These are phyloP conservation scores for Physella acuta DNA, from an alignment of 1,140 invertebrate species.

Conservation along the genomic window DNA sequence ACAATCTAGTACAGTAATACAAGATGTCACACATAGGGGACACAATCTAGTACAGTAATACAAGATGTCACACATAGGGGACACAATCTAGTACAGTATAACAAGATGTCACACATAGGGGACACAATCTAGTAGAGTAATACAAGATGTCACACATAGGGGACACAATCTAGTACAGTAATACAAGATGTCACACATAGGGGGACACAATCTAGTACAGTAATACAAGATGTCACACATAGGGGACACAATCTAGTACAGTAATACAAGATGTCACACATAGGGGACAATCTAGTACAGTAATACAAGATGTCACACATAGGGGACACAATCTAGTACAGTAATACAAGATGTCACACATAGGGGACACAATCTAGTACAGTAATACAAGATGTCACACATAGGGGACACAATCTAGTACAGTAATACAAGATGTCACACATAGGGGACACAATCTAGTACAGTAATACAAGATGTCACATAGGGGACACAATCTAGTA, in stretches of 20 bases:
- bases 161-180: conserved; percentile 42
- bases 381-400: conserved; percentile 52
- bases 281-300: conserved; percentile 49
- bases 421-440: conserved; percentile 52
- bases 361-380: conserved; percentile 50
- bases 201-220: conserved; percentile 47
- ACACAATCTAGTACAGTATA: conserved; percentile 44
- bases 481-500: conserved; percentile 50
- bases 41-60: conserved; percentile 40
- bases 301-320: conserved; percentile 54
- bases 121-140: conserved; percentile 42
- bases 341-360: conserved; percentile 53
- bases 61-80: conserved; percentile 57
- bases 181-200: conserved; percentile 57
- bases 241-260: conserved; percentile 48
- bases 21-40: conserved; percentile 58
- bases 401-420: conserved; percentile 51
- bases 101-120: conserved; percentile 59
- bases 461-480: conserved; percentile 7
- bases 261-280: conserved; percentile 53
- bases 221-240: conserved; percentile 54
- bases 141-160: conserved; percentile 57
- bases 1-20: conserved; percentile 40
- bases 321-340: conserved; percentile 48
- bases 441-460: conserved; percentile 51